Conservation (phyloP, 1,140 invertebrate genomes). For the Brachionus koreanus region DNA sequence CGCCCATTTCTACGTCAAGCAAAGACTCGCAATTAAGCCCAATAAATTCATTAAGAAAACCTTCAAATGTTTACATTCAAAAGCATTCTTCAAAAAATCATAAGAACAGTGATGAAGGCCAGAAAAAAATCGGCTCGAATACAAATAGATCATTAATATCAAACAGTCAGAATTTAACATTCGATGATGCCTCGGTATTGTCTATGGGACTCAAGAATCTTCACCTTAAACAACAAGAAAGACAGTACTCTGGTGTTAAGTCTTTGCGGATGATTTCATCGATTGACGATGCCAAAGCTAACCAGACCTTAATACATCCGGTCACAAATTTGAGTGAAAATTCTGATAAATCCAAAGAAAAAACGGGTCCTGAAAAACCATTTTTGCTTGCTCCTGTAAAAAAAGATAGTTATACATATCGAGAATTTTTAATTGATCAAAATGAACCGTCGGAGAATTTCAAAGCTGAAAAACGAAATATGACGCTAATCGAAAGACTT, state of each 20-base stretch:
- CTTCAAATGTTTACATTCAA: not conserved
- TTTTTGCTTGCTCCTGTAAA: not conserved
- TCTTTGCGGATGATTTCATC: not conserved
- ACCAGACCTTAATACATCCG: not conserved
- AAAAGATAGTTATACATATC: not conserved
- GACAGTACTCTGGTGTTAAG: slow-evolving; percentile 14
- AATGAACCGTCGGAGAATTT: not conserved
- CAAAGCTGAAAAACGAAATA: not conserved
- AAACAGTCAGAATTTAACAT: slow-evolving; percentile 7
- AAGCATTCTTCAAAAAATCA: not conserved
- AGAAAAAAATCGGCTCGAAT: not conserved
- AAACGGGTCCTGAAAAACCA: not conserved
- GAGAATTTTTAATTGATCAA: not conserved
- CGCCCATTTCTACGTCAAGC: slow-evolving; percentile 4
- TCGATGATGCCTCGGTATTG: not conserved
- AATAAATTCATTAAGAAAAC: not conserved
- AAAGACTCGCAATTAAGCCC: slow-evolving; percentile 1
- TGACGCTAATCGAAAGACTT: slow-evolving; percentile 23
- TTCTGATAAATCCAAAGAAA: not conserved
- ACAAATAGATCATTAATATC: slow-evolving; percentile 5
- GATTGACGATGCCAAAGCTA: not conserved
- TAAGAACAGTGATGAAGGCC: not conserved
- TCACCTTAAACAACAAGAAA: slow-evolving; percentile 19
- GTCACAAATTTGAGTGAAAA: not conserved
- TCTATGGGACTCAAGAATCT: slow-evolving; percentile 17